Evolutionary conservation across 2,113 vertebrate species (phyloP), one percentile per base, ranked within the genome.

Genomic region (Cisticola juncidis): DNA sequence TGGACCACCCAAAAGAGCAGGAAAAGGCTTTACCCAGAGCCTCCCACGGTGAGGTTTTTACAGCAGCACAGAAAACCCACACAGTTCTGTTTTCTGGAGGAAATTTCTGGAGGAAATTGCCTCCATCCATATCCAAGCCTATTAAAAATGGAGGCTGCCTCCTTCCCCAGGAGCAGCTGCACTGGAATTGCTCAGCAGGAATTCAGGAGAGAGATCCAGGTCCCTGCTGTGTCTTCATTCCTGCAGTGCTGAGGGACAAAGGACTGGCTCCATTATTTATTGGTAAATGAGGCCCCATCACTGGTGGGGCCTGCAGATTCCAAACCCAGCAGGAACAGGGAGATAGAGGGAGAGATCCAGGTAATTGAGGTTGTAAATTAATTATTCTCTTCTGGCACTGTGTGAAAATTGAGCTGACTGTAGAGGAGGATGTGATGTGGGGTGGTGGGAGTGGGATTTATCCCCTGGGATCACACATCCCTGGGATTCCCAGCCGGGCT

Each of bases 341-440:
- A 25, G 47, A n/a, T 18, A 10, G 23, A 70, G 33, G 26, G 20
- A 36, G 36, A 74, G 57, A 70, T 57, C 29, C n/a, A 11, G 57
- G 38, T 0, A 1, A 21, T 2, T 1, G 0, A 38, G 26, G 11
- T 1, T 45, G 45, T 68, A 45, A 91, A 71, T 56, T 1, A 36
- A 28, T 66, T 31, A 14, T 51, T 68, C 17, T 36, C 42, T 51
- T 9, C 20, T 47, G 2, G 3, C 42, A 20, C 20, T 18, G 9
- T 26, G 40, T 35, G 5, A 19, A 40, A 50, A 5, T 12, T 4
- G 19, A 58, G 65, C 9, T 3, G 12, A 7, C 1, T 19, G 0
- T 5, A 17, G 44, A 50, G 44, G 24, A n/a, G 40, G 12, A 3
- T 42, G 29, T 9, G 42, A 4, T 16, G 20, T 22, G 47, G 69